phyloP scores from a whole-genome alignment of 2,113 vertebrate genomes.

The Octodon degus region DNA sequence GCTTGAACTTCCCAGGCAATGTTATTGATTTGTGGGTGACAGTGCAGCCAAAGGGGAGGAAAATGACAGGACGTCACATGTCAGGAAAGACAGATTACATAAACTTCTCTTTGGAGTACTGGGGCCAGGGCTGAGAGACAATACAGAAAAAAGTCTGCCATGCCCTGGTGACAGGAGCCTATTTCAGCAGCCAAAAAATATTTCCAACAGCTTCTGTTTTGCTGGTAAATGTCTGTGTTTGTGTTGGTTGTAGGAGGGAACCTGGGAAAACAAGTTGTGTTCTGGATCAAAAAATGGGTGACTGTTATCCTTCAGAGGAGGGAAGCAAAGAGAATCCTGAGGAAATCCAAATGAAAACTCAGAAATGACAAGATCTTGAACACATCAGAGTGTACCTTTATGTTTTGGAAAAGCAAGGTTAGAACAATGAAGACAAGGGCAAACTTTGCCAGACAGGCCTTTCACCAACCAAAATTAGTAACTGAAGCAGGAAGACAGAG shows the following conservation, averaged over 20 bases:
- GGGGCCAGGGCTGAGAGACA: conserved; percentile 74
- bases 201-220: conserved; percentile 82
- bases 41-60: conserved; percentile 67
- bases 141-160: conserved; percentile 81
- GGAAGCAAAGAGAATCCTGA: conserved; percentile 60
- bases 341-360: conserved; percentile 47
- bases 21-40: conserved; percentile 76
- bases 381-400: conserved; percentile 33
- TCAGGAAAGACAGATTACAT: conserved; percentile 47
- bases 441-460: conserved; percentile 29
- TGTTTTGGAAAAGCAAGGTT: conserved; percentile 33
- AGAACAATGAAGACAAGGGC: conserved; percentile 34
- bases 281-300: conserved; percentile 60
- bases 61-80: conserved; percentile 77
- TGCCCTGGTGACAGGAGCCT: conserved; percentile 80
- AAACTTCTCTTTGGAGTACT: conserved; percentile 67
- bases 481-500: background rate
- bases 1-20: conserved; percentile 65
- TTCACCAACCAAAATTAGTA: conserved; percentile 1
- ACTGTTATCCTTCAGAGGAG: conserved; percentile 54
- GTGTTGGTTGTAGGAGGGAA: conserved; percentile 74
- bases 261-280: conserved; percentile 62
- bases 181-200: conserved; percentile 82
- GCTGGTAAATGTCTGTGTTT: conserved; percentile 73
- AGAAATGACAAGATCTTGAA: background rate